phyloP scores from a whole-genome alignment of 2,888 invertebrate genomes.

The Gari tellinella region DNA sequence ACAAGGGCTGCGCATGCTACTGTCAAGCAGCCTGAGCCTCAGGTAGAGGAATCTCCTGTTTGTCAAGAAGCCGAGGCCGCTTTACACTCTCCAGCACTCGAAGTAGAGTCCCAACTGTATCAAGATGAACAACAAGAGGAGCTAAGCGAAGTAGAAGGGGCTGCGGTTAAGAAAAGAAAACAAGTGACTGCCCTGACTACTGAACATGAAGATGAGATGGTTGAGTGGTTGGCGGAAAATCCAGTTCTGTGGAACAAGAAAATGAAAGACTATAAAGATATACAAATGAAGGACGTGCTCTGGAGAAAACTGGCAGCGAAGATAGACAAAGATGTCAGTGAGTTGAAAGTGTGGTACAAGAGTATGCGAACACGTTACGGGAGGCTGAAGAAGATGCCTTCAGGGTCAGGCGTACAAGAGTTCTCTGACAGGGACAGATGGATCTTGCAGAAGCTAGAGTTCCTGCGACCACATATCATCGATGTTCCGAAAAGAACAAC shows the following conservation, averaged over 20 bases:
- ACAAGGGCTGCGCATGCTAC: too few relatives aligned
- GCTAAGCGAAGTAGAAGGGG: too few relatives aligned
- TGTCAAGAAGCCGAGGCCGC: too few relatives aligned
- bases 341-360: conserved; percentile 27
- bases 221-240: conserved; percentile 25
- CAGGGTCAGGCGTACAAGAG: conserved; percentile 29
- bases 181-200: conserved; percentile 13
- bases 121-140: too few relatives aligned
- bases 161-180: conserved; percentile 6
- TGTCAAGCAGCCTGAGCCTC: too few relatives aligned
- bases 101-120: too few relatives aligned
- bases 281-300: conserved; percentile 22
- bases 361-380: conserved; percentile 34
- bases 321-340: conserved; percentile 22
- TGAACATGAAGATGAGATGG: conserved; percentile 33
- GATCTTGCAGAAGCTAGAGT: conserved; percentile 1
- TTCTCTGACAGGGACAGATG: conserved; percentile 27
- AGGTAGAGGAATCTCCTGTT: too few relatives aligned
- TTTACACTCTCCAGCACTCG: too few relatives aligned
- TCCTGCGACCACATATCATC: conserved; percentile 24
- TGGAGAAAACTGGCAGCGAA: conserved; percentile 18
- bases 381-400: conserved; percentile 25
- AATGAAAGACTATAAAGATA: conserved; percentile 24
- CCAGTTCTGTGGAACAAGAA: conserved; percentile 28
- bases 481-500: too few relatives aligned